Percentiles rank a stretch among this genome's conserved stretches.
Evolutionary conservation across 2,797 vertebrate genomes (phyloP).

Genomic region (Schizopygopsis pylzovi): DNA sequence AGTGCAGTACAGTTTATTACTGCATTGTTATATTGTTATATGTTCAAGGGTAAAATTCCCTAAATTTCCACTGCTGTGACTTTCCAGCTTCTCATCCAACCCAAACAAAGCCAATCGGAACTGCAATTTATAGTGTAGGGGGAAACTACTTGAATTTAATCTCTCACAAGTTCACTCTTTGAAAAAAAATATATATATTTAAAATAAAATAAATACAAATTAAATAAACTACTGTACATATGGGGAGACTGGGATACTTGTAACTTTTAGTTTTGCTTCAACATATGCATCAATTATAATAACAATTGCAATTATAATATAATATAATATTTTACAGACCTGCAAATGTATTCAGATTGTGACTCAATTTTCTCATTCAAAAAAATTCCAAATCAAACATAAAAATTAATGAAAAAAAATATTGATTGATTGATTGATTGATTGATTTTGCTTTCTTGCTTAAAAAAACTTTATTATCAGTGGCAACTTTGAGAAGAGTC

Average conservation of each 20-base stretch:
- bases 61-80: conserved; percentile 10
- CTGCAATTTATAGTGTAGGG: not conserved
- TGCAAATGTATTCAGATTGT: not conserved
- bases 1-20: not conserved
- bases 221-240: no score
- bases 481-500: not conserved
- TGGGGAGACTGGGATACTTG: no score
- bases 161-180: not conserved
- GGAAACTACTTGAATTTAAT: not conserved
- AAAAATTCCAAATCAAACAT: no score
- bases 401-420: no score
- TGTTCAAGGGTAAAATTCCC: not conserved
- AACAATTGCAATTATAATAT: not conserved
- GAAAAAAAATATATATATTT: no score
- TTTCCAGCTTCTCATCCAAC: conserved; percentile 20
- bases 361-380: not conserved
- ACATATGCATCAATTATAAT: not conserved
- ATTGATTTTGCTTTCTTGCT: no score
- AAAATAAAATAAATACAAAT: no score
- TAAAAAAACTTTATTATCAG: not conserved
- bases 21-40: not conserved
- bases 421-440: no score
- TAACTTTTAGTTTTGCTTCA: not conserved
- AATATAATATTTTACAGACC: not conserved
- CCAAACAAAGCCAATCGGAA: conserved; percentile 12